Base-by-base conservation (phyloP, 1,140 invertebrate genomes). In the Drosophila setifemur region DNA sequence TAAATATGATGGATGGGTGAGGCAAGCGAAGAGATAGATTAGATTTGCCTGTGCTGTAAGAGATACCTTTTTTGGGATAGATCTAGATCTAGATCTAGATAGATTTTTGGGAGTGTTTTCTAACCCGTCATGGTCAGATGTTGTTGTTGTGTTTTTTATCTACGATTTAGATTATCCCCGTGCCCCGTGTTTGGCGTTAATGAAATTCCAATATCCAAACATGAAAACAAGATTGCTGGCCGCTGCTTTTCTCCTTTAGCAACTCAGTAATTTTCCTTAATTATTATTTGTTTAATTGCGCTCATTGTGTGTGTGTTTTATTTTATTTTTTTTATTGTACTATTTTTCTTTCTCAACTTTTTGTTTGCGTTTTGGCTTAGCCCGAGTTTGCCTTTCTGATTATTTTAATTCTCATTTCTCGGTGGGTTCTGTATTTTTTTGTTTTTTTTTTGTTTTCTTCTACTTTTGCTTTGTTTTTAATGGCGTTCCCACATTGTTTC, bases 341-440 rank as follows among this genome's bases (percentile, higher is more conserved):
- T n/a, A n/a, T n/a, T n/a, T 16, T 11, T 28, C 4, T 50, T 3
- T 12, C 5, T 7, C 14, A 11, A 21, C 11, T 42, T 64, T 31
- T 37, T 47, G 33, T 66, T 67, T 52, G 54, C 48, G 16, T 43
- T 67, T 66, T 66, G 37, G 58, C 60, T 69, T 69, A 40, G 60
- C 49, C 23, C 9, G 14, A n/a, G 5, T 68, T 68, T 53, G 31
- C 39, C 8, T 69, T 55, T 47, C 57, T 43, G 57, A 61, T 61
- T 57, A 57, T 43, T 61, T 61, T 19, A 57, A 43, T 43, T 61
- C 26, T 40, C n/a, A 31, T 40, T 40, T 40, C 35, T 18, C n/a
- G 1, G 42, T n/a, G n/a, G n/a, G n/a, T n/a, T n/a, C n/a, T n/a
- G n/a, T n/a, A n/a, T n/a, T n/a, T n/a, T n/a, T n/a, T n/a, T n/a